Percentiles rank a stretch among this genome's conserved stretches.
These are phyloP conservation scores for Eurystomus glaucurus DNA, from an alignment of 2,797 vertebrate genomes.

Conservation along the genomic window DNA sequence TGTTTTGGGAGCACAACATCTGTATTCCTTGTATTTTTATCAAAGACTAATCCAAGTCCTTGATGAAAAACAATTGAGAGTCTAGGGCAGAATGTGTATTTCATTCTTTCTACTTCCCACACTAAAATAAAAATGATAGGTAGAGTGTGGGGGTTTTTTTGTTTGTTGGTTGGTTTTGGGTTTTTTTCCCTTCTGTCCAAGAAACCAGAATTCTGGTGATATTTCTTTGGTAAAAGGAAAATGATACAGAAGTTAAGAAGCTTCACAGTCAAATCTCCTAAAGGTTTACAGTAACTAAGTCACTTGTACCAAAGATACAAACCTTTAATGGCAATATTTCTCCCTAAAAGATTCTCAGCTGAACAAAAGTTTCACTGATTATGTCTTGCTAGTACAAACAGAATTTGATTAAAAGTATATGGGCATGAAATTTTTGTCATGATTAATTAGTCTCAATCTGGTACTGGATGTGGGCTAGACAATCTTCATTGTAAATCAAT, in stretches of 20 bases:
- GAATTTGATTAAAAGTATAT: background rate
- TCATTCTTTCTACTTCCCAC: background rate
- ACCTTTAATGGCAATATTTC: background rate
- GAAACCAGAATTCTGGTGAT: background rate
- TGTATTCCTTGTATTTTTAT: slow-evolving; percentile 3
- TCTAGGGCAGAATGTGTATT: background rate
- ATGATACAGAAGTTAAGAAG: background rate
- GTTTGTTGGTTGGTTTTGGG: background rate
- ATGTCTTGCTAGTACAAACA: background rate
- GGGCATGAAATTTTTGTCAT: background rate
- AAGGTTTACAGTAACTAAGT: background rate
- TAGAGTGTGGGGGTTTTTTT: background rate
- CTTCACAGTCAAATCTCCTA: background rate
- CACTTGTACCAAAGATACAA: background rate
- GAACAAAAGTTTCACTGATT: background rate
- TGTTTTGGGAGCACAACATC: slow-evolving; percentile 34
- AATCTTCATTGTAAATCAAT: background rate
- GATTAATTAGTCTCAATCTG: background rate
- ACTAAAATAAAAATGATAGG: background rate
- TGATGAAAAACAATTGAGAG: background rate
- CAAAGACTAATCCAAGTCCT: background rate
- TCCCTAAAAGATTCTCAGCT: background rate
- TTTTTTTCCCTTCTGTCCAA: background rate
- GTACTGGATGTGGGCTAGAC: background rate
- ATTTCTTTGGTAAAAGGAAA: background rate